Percentiles rank a stretch among this genome's conserved stretches.
These are phyloP conservation scores for Hydropsyche betteni DNA, from an alignment of 2,888 invertebrate genomes.

Conservation along the genomic window DNA sequence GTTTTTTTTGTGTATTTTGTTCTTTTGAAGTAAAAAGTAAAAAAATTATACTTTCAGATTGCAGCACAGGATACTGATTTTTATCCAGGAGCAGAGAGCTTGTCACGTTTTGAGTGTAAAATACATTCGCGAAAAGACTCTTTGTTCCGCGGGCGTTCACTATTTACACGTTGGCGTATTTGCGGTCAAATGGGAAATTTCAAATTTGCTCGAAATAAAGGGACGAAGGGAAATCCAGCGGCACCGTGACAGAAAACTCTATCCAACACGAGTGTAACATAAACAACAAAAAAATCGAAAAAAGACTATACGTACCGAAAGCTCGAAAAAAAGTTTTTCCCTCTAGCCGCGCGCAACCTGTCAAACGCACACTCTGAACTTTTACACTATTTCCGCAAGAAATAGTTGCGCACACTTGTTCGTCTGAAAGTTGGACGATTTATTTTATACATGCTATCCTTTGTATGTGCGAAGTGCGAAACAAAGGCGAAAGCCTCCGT, in stretches of 20 bases:
- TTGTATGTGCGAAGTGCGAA: slow-evolving; percentile 6
- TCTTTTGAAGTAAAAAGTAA: too few relatives aligned
- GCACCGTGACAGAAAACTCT: neutral
- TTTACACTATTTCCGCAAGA: slow-evolving; percentile 38
- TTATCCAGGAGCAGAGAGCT: too few relatives aligned
- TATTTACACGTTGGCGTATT: slow-evolving; percentile 7
- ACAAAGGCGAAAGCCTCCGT: neutral
- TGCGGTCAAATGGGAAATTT: slow-evolving; percentile 19
- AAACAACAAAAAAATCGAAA: slow-evolving; percentile 6
- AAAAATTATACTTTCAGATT: too few relatives aligned
- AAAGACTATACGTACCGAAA: neutral
- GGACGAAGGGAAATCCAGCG: neutral
- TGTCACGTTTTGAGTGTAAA: slow-evolving; percentile 5
- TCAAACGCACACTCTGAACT: slow-evolving; percentile 33
- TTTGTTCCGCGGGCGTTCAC: neutral
- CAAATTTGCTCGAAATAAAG: slow-evolving; percentile 11
- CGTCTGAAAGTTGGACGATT: slow-evolving; percentile 32
- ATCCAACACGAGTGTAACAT: neutral
- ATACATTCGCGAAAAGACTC: too few relatives aligned
- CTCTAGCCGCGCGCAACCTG: slow-evolving; percentile 14
- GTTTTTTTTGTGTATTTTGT: too few relatives aligned
- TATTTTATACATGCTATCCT: slow-evolving; percentile 27
- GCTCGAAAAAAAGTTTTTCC: slow-evolving; percentile 16
- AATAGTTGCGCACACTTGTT: slow-evolving; percentile 38
- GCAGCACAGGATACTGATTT: too few relatives aligned